Percentiles rank a stretch among this genome's conserved stretches.
These are phyloP conservation scores for Tinea pellionella DNA, from an alignment of 2,888 invertebrate genomes.

Conservation along the genomic window DNA sequence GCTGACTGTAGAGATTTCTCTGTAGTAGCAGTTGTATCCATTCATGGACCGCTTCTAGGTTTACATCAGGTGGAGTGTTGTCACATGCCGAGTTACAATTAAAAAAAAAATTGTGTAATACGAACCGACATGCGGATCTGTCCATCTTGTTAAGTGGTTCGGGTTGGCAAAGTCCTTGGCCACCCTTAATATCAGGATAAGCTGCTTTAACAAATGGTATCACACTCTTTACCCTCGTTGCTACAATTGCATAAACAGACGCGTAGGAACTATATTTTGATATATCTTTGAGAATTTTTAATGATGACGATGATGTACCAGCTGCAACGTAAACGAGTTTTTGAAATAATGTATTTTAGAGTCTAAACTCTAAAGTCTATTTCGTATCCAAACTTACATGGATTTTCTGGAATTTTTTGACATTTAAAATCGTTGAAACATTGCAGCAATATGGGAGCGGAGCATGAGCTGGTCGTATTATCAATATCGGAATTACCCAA, in stretches of 20 bases:
- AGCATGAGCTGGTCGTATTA: constrained; percentile 25
- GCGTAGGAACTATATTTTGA: constrained; percentile 43
- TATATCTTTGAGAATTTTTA: constrained; percentile 60
- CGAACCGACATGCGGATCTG: constrained; percentile 54
- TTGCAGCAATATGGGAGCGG: constrained; percentile 28
- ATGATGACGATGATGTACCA: constrained; percentile 45
- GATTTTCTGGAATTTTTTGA: constrained; percentile 48
- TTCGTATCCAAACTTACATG: constrained; percentile 38
- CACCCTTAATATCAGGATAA: constrained; percentile 78
- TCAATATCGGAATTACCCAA: constrained; percentile 43
- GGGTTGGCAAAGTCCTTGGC: constrained; percentile 58
- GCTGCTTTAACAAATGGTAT: constrained; percentile 79
- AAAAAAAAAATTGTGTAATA: background rate
- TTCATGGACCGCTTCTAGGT: no score
- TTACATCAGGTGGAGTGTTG: no score
- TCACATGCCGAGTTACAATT: no score
- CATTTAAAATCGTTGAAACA: constrained; percentile 21
- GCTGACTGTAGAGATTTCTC: no score
- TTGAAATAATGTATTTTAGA: background rate
- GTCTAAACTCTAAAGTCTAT: background rate
- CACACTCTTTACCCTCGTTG: constrained; percentile 71
- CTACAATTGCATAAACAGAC: constrained; percentile 63
- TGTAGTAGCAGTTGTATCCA: no score
- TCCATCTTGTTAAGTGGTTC: constrained; percentile 73
- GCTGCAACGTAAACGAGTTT: constrained; percentile 29